Evolutionary conservation across 1,140 invertebrate species (phyloP).

Genomic region (Dolichoris vasculosae): DNA sequence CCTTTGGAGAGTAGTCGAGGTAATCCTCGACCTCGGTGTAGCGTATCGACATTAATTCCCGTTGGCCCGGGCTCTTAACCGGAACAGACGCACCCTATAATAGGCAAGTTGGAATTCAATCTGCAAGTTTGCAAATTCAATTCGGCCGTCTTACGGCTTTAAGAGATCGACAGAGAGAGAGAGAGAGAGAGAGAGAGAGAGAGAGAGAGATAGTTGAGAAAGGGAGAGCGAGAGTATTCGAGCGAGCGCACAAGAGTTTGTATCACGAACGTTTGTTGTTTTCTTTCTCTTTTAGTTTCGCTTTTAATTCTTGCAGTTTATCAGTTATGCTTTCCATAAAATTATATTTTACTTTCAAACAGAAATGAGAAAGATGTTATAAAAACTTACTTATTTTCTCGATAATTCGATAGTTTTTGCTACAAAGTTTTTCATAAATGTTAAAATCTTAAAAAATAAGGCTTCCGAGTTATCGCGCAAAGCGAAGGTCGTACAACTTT

Average conservation of each 20-base stretch:
- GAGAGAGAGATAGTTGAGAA: conserved; percentile 5
- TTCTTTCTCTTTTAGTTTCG: background rate
- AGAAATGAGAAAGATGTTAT: background rate
- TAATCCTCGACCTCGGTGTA: conserved; percentile 72
- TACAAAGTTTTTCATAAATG: background rate
- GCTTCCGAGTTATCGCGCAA: too few species aligned
- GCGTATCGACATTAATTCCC: conserved; percentile 75
- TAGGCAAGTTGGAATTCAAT: conserved; percentile 76
- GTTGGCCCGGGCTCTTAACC: conserved; percentile 73
- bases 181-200: conserved; percentile 41
- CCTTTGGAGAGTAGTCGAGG: conserved; percentile 47
- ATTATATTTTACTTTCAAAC: background rate
- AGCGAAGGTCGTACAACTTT: too few species aligned
- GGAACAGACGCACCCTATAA: conserved; percentile 76
- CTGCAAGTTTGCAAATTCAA: conserved; percentile 77
- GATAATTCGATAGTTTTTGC: too few species aligned
- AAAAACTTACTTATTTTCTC: background rate
- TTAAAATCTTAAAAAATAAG: background rate
- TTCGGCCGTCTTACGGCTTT: conserved; percentile 65
- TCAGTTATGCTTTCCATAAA: background rate
- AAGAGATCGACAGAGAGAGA: conserved; percentile 40
- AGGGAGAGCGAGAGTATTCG: background rate
- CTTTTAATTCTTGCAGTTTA: background rate
- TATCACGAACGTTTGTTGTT: background rate
- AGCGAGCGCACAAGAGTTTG: background rate